Evolutionary conservation across 2,113 vertebrate species (phyloP), one percentile per base, ranked within the genome.

Genomic region (Paramisgurnus dabryanus): DNA sequence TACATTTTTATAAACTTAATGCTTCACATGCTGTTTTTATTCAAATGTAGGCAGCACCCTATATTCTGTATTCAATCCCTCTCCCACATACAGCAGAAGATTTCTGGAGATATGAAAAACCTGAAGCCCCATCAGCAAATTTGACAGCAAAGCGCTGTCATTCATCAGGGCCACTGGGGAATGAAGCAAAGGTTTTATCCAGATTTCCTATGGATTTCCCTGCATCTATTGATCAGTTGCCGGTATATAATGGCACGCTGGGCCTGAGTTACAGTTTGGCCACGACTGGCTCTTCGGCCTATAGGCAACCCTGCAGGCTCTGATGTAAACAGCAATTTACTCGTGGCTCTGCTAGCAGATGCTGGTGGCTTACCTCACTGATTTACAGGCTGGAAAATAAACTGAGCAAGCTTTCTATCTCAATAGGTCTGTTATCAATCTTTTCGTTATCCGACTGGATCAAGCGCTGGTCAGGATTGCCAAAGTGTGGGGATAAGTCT

Each of bases 371-470:
- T 83, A 79, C 76, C 45, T 67, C 43, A 58, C 49, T 84, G 80
- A 85, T 85, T 83, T 83, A 83, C 78, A 70, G 61, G 67, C 55
- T 45, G 50, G 47, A 49, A 74, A 82, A 80, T 79, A 64, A 55
- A 61, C 58, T 71, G 81, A 65, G 53, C 49, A 76, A 75, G 65
- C 63, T 63, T 53, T 76, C 67, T 41, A 73, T 86, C 80, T 85
- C 61, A 76, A 80, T 82, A 41, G 49, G 68, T 75, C 69, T 70
- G 81, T 76, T 65, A 86, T 81, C 80, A 84, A 77, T 85, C 83
- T 81, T 75, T 86, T 64, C 63, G 75, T 81, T 82, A 85, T 83
- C 81, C 70, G 78, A 72, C 80, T 81, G 83, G 76, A 85, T 85
- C 85, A 83, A 82, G 55, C 50, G 39, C 58, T 45, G 69, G 78